Evolutionary conservation across 2,113 vertebrate genomes (phyloP).

Genomic region (Limnothrissa miodon): DNA sequence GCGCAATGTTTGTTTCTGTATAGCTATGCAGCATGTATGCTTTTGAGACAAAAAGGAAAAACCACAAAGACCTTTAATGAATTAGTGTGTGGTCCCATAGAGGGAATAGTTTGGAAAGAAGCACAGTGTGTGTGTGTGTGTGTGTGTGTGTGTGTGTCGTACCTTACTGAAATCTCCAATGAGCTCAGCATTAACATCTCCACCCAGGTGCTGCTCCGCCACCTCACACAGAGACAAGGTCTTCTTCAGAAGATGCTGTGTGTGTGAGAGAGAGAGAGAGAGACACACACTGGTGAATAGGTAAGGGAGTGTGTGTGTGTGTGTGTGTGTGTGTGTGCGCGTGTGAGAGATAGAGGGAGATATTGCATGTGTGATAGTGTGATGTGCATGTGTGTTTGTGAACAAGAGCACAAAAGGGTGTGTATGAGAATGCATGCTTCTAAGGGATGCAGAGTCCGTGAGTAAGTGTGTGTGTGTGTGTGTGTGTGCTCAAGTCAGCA

Average conservation of each 20-base stretch:
- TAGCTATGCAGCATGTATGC: neutral
- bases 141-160: conserved; percentile 21
- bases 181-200: conserved; percentile 54
- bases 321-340: neutral
- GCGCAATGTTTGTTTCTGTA: neutral
- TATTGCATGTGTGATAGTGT: no score
- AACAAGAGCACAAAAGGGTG: no score
- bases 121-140: neutral
- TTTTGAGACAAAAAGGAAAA: neutral
- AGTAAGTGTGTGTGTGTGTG: no score
- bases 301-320: neutral
- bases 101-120: neutral
- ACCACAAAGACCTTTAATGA: neutral
- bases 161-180: conserved; percentile 71
- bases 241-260: conserved; percentile 57
- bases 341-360: no score
- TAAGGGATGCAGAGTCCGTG: neutral
- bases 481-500: neutral
- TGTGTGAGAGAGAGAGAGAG: neutral
- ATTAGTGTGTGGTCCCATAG: neutral
- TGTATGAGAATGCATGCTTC: no score
- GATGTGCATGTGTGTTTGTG: no score
- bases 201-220: conserved; percentile 47
- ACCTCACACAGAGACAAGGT: conserved; percentile 58
- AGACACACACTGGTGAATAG: no score